Base-by-base conservation (phyloP, 2,888 invertebrate genomes). In the Apamea epomidion region DNA sequence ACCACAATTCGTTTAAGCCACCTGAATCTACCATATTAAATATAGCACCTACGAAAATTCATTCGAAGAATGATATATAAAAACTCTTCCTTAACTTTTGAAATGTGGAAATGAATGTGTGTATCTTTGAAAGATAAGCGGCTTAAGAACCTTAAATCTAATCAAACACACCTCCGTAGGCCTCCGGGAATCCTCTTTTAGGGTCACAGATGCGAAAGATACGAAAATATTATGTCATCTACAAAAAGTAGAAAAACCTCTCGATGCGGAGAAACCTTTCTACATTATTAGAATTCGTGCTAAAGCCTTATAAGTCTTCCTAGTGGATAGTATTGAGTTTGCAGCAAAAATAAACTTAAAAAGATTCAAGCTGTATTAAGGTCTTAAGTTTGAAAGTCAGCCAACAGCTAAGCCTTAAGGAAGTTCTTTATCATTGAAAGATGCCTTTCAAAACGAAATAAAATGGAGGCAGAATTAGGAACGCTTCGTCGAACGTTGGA, bases 241-340 rank as follows among this genome's bases (percentile, higher is more conserved):
- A 42, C 32, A 81, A 73, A 69, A 67, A 48, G 7, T 32, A 64
- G 25, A 37, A 45, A 29, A 73, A 76, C 21, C 73, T 75, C 32
- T 62, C 29, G 12, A 62, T 58, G 58, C 42, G n/a, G 42, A 42
- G n/a, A 72, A 84, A 83, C 79, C 72, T 87, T 48, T 87, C 29
- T 64, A 76, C 48, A 58, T 58, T 79, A 79, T 76, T 73, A 67
- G 32, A 62, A 69, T 72, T 37, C 48, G 5, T 45, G 8, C 18
- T 45, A 74, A 74, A 84, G 70, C 67, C 37, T 79, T 72, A 68
- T 25, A 78, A 37, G 42, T 18, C 25, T 58, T 68, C 21, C 48
- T 64, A 0, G 60, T 5, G 29, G 60, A 72, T 29, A 71, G 51
- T 67, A 71, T 60, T 68, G 68, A 65, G 14, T 25, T 76, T 16